Evolutionary conservation across 2,888 invertebrate genomes (phyloP).

Genomic region (Chironomus tentans): DNA sequence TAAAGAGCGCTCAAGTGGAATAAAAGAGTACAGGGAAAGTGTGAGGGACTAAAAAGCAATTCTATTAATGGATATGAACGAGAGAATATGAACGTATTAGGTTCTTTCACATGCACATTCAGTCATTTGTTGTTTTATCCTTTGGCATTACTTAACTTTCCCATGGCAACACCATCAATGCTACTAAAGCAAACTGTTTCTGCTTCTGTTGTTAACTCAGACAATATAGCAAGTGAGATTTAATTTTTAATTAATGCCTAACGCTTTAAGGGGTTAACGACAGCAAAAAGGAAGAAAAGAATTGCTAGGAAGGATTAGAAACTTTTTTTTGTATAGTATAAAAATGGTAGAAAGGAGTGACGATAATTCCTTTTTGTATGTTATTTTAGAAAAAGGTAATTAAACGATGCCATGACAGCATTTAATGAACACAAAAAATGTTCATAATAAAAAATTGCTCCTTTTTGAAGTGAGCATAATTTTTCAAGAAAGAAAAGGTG

Average conservation of each 20-base stretch:
- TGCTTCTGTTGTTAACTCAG: too few species aligned
- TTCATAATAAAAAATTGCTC: background rate
- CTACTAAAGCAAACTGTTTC: too few species aligned
- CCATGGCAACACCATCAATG: too few species aligned
- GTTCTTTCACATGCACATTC: background rate
- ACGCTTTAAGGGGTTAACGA: background rate
- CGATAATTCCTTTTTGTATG: background rate
- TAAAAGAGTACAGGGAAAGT: background rate
- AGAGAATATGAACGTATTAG: background rate
- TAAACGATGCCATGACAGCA: background rate
- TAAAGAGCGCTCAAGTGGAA: background rate
- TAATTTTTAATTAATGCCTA: background rate
- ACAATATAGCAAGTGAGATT: background rate
- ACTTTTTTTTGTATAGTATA: too few species aligned
- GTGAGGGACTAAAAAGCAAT: background rate
- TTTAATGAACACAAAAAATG: background rate
- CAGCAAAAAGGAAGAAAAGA: background rate
- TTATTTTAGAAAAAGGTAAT: background rate
- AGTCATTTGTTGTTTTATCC: background rate
- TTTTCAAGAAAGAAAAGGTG: background rate
- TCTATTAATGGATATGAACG: background rate
- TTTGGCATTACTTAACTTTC: background rate
- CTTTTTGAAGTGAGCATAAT: background rate
- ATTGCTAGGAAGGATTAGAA: background rate
- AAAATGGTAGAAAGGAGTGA: too few species aligned